Evolutionary conservation across 2,113 vertebrate genomes (phyloP).

Genomic region (Condylura cristata): DNA sequence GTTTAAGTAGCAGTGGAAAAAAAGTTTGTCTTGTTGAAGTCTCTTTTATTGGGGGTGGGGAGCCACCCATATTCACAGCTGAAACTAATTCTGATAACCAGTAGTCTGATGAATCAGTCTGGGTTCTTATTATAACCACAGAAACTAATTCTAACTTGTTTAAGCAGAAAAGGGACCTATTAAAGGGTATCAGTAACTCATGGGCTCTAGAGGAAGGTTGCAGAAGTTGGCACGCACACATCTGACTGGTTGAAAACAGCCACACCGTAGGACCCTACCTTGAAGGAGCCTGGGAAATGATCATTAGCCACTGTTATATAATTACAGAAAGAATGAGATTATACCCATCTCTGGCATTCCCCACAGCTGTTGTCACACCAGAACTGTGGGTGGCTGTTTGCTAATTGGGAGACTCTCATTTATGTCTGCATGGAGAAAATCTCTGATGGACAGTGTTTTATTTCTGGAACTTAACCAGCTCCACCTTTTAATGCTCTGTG

Average conservation of each 20-base stretch:
- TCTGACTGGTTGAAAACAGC: background rate
- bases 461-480: background rate
- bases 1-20: background rate
- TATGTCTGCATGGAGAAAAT: background rate
- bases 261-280: background rate
- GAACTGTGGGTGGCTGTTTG: background rate
- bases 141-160: constrained; percentile 21
- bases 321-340: background rate
- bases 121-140: constrained; percentile 4
- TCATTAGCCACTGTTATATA: rapidly evolving
- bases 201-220: background rate
- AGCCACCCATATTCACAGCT: background rate
- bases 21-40: background rate
- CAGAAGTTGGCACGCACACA: background rate
- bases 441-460: background rate
- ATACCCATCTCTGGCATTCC: background rate
- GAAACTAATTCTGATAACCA: constrained; percentile 22
- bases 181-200: background rate
- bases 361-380: background rate
- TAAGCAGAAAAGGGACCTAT: background rate
- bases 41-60: background rate
- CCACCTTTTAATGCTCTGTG: background rate
- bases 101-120: constrained; percentile 19
- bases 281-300: background rate
- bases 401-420: background rate